Conservation (phyloP, 2,888 invertebrate genomes). For the Morpho helenor region DNA sequence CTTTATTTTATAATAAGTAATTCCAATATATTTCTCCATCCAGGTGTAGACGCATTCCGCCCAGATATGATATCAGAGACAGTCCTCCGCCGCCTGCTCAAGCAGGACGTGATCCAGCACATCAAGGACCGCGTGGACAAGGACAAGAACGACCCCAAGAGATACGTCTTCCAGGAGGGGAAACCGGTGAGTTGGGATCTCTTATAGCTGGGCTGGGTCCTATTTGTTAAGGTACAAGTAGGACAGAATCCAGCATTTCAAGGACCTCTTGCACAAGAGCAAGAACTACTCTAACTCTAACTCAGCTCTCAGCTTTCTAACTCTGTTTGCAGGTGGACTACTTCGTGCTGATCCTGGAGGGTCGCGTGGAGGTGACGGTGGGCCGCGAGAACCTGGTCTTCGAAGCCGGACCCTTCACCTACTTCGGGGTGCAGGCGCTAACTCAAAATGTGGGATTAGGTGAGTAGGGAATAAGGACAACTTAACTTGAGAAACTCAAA, state of each 20-base stretch:
- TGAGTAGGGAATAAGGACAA: conserved; percentile 46
- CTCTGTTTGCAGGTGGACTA: conserved; percentile 79
- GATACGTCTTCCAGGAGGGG: conserved; percentile 89
- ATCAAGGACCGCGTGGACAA: conserved; percentile 86
- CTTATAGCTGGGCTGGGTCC: no score
- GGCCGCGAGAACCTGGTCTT: conserved; percentile 95
- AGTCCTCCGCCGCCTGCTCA: conserved; percentile 92
- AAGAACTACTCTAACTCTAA: no score
- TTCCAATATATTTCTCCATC: no score
- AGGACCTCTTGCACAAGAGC: conserved; percentile 83
- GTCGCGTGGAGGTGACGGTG: conserved; percentile 95
- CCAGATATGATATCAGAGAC: conserved; percentile 91
- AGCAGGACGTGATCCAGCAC: conserved; percentile 93
- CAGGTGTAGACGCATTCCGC: conserved; percentile 94
- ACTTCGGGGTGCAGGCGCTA: conserved; percentile 94
- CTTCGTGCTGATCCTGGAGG: conserved; percentile 97
- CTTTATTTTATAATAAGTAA: no score
- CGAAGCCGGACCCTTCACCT: conserved; percentile 98
- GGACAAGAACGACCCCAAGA: conserved; percentile 82
- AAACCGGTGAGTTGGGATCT: conserved; percentile 77
- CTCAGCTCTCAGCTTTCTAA: no score
- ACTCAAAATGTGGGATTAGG: conserved; percentile 87
- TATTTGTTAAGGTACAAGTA: conserved; percentile 76
- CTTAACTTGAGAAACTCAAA: no score
- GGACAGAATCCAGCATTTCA: conserved; percentile 92